These are phyloP conservation scores for Myotis yumanensis DNA, from an alignment of 2,113 vertebrate genomes.

Conservation along the genomic window DNA sequence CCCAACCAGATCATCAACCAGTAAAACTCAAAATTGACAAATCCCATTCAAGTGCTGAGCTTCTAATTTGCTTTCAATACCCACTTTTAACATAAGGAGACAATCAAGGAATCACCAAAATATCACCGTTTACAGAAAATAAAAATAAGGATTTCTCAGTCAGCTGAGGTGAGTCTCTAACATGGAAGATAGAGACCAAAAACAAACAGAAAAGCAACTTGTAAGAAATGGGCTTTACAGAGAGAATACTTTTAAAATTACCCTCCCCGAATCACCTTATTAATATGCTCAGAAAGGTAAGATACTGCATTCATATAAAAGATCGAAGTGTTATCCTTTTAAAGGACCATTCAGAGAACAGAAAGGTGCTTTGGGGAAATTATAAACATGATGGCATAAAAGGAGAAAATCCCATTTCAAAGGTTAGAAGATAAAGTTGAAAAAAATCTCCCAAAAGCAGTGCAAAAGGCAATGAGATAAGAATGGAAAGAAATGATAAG, in stretches of 20 bases:
- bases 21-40: constrained; percentile 1
- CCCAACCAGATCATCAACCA: background rate
- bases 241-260: background rate
- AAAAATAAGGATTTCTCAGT: background rate
- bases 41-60: background rate
- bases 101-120: background rate
- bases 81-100: background rate
- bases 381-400: background rate
- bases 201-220: background rate
- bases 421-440: background rate
- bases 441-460: background rate
- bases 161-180: background rate
- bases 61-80: background rate
- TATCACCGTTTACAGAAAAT: background rate
- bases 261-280: background rate
- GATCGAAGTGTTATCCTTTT: background rate
- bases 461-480: background rate
- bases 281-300: background rate
- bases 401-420: background rate
- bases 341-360: background rate
- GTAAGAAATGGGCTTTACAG: background rate
- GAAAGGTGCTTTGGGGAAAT: background rate
- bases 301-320: background rate
- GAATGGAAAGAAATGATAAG: background rate
- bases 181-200: background rate